Percentiles rank a stretch among this genome's conserved stretches.
Evolutionary conservation across 2,888 invertebrate genomes (phyloP).

Genomic region (Crepidodera aurea): DNA sequence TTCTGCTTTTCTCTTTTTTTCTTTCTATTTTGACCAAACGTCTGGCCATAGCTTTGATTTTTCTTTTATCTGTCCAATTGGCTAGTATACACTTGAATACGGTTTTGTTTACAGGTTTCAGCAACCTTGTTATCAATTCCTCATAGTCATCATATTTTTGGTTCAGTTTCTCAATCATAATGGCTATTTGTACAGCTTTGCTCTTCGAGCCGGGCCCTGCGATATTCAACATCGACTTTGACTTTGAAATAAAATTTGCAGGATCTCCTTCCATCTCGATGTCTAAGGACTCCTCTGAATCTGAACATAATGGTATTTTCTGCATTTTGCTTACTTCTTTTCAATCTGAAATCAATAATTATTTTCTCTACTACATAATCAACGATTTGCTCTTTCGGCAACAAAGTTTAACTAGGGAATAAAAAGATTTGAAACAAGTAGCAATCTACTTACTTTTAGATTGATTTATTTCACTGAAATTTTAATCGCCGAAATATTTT

Average conservation of each 20-base stretch:
- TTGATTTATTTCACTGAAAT: too few relatives aligned
- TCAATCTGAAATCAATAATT: too few relatives aligned
- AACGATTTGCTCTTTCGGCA: too few relatives aligned
- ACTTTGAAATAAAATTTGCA: too few relatives aligned
- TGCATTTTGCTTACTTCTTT: too few relatives aligned
- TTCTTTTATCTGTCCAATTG: neutral
- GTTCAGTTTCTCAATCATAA: neutral
- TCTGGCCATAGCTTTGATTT: neutral
- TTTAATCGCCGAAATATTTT: too few relatives aligned
- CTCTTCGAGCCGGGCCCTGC: neutral
- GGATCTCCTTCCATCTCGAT: constrained; percentile 3
- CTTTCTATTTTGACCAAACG: neutral
- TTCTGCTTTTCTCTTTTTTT: neutral
- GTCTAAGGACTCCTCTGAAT: neutral
- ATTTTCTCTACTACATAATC: too few relatives aligned
- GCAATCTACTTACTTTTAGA: too few relatives aligned
- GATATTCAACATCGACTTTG: neutral
- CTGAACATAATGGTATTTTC: too few relatives aligned
- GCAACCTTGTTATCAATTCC: neutral
- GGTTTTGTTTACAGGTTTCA: neutral
- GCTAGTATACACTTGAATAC: neutral
- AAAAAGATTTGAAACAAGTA: too few relatives aligned
- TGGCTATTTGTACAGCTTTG: neutral
- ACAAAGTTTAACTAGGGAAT: too few relatives aligned
- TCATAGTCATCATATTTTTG: neutral